These are phyloP conservation scores for Plagodis pulveraria DNA, from an alignment of 2,888 invertebrate genomes.

Conservation along the genomic window DNA sequence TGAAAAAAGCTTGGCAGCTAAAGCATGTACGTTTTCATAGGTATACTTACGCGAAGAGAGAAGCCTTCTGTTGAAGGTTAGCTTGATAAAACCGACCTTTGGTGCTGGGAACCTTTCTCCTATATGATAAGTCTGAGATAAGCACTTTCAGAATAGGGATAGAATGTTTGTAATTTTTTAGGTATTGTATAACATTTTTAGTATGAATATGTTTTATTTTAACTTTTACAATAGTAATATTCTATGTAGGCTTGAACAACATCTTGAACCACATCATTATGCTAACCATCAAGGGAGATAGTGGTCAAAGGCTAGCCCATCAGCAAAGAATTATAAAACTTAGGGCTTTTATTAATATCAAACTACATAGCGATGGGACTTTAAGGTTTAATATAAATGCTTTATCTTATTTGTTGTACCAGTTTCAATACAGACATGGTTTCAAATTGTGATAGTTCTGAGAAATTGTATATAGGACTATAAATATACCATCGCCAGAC, in stretches of 20 bases:
- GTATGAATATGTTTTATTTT: too few species aligned
- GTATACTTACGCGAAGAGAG: constrained; percentile 17
- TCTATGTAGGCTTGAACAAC: too few species aligned
- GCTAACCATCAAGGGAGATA: too few species aligned
- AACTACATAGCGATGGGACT: too few species aligned
- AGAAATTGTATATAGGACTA: constrained; percentile 16
- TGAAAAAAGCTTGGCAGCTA: neutral
- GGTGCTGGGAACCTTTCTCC: constrained; percentile 30
- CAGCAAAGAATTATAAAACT: too few species aligned
- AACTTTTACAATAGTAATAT: too few species aligned
- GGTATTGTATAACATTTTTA: neutral
- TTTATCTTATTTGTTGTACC: too few species aligned
- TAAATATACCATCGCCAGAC: constrained; percentile 62
- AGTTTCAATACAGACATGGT: too few species aligned
- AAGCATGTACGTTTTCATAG: constrained; percentile 3
- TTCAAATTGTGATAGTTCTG: neutral
- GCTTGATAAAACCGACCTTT: constrained; percentile 27
- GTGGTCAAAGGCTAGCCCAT: too few species aligned
- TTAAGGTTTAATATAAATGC: too few species aligned
- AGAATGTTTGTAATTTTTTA: constrained; percentile 1
- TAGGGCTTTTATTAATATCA: too few species aligned
- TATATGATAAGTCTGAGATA: constrained; percentile 23
- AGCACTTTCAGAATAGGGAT: constrained; percentile 26
- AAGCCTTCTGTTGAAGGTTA: constrained; percentile 32
- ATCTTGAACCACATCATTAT: too few species aligned